Evolutionary conservation across 1,140 invertebrate genomes (phyloP).

Genomic region (Amphibalanus amphitrite): DNA sequence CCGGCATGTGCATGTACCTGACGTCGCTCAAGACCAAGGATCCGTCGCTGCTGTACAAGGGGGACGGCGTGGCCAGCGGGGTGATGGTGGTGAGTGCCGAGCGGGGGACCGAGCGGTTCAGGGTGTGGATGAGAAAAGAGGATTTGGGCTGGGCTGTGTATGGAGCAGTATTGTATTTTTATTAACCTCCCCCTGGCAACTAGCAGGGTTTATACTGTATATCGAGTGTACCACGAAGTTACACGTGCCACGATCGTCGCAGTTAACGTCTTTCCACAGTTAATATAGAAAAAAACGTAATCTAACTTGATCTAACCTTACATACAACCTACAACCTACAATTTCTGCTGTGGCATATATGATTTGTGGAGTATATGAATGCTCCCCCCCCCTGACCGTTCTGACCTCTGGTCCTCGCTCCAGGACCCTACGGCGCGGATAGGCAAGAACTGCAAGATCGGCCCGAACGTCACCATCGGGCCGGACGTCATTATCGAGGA

Average conservation of each 20-base stretch:
- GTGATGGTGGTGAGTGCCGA: conserved; percentile 48
- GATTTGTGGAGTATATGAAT: too few species aligned
- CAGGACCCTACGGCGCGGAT: conserved; percentile 78
- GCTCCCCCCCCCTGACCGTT: neutral
- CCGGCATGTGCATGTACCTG: conserved; percentile 56
- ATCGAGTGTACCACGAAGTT: too few species aligned
- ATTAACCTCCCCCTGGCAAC: too few species aligned
- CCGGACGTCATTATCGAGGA: conserved; percentile 87
- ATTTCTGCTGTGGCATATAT: too few species aligned
- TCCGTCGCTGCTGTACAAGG: conserved; percentile 50
- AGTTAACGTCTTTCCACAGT: too few species aligned
- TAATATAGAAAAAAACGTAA: neutral
- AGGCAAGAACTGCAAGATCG: conserved; percentile 85
- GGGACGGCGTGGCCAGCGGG: conserved; percentile 63
- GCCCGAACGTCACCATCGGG: conserved; percentile 95
- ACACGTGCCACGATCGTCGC: too few species aligned
- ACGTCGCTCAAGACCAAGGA: conserved; percentile 60
- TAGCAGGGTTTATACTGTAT: too few species aligned
- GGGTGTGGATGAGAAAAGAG: too few species aligned
- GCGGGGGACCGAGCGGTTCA: too few species aligned
- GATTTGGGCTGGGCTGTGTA: too few species aligned
- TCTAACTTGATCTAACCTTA: neutral
- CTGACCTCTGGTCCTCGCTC: neutral
- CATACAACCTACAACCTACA: too few species aligned
- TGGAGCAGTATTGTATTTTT: too few species aligned